Evolutionary conservation across 2,888 invertebrate species (phyloP).

Genomic region (Acleris emargana): DNA sequence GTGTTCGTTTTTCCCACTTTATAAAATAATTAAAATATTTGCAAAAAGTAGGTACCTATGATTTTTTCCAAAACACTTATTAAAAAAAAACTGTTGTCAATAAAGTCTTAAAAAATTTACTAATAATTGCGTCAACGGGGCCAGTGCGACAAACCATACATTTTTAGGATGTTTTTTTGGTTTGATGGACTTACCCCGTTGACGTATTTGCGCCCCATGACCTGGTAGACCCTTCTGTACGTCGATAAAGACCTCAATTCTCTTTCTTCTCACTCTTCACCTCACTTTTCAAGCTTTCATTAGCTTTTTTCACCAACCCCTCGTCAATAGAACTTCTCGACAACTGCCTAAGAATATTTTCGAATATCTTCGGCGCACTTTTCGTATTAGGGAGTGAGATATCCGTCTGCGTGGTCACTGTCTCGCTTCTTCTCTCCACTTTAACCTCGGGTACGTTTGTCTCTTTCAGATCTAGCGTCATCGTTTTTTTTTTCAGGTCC

Average conservation of each 20-base stretch:
- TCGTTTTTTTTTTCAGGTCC: slow-evolving; percentile 57
- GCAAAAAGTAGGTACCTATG: too few relatives aligned
- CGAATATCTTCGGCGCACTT: slow-evolving; percentile 78
- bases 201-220: too few relatives aligned
- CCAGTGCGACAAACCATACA: too few relatives aligned
- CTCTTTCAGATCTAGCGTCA: slow-evolving; percentile 69
- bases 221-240: too few relatives aligned
- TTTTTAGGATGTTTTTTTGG: too few relatives aligned
- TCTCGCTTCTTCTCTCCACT: slow-evolving; percentile 63
- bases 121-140: too few relatives aligned
- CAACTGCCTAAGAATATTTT: slow-evolving; percentile 71
- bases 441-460: slow-evolving; percentile 57
- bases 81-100: too few relatives aligned
- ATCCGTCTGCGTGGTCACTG: slow-evolving; percentile 74
- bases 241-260: background rate
- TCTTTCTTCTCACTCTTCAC: slow-evolving; percentile 16
- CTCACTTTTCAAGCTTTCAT: slow-evolving; percentile 31
- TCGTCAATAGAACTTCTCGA: slow-evolving; percentile 71
- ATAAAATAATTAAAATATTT: too few relatives aligned
- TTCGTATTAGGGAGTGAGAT: slow-evolving; percentile 77
- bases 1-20: too few relatives aligned
- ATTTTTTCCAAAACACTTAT: too few relatives aligned
- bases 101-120: too few relatives aligned
- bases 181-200: too few relatives aligned
- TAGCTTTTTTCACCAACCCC: slow-evolving; percentile 40